phyloP scores from a whole-genome alignment of 1,140 invertebrate genomes.

The Mercenaria mercenaria region DNA sequence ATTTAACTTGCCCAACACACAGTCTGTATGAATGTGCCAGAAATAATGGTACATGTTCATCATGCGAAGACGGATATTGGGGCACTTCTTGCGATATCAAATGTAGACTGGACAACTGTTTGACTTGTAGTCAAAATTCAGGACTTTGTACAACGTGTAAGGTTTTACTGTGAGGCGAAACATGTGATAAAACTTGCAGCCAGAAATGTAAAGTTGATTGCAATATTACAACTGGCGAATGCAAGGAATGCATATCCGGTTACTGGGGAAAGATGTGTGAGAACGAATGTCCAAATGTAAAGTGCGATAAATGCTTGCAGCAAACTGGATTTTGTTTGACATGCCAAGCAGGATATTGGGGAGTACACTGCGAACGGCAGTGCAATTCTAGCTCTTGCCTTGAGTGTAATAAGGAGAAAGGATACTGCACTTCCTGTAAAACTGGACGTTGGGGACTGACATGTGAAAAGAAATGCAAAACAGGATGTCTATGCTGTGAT shows the following conservation, averaged over 20 bases:
- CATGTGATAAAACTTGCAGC: too few species aligned
- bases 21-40: background rate
- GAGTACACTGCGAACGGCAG: background rate
- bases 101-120: too few species aligned
- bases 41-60: background rate
- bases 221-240: too few species aligned
- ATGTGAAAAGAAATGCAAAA: too few species aligned
- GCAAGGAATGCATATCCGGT: too few species aligned
- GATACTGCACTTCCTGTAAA: background rate
- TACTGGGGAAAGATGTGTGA: background rate
- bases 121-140: too few species aligned
- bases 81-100: too few species aligned
- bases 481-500: too few species aligned
- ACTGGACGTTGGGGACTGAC: background rate
- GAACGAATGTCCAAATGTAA: background rate
- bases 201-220: too few species aligned
- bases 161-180: too few species aligned
- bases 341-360: background rate
- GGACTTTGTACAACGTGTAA: too few species aligned
- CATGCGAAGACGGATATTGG: background rate
- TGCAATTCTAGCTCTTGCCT: too few species aligned
- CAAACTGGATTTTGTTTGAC: background rate
- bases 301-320: background rate
- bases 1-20: background rate
- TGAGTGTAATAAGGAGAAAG: background rate